Conservation (phyloP, 1,140 invertebrate genomes). For the Cyclina sinensis region DNA sequence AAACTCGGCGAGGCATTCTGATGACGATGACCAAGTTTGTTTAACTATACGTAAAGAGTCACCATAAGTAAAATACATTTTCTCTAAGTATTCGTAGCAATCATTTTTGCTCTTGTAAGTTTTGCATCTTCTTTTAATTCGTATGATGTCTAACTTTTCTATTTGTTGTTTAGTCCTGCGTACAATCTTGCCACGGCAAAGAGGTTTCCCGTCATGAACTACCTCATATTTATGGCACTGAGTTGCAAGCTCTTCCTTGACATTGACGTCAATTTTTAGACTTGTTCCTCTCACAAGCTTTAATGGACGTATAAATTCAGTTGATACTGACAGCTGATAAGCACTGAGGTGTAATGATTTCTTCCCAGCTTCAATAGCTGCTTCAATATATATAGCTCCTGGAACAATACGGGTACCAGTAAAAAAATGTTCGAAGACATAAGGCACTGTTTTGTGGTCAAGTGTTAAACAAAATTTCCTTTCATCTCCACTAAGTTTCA, state of each 20-base stretch:
- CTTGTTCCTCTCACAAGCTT: too few relatives aligned
- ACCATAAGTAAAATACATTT: constrained; percentile 74
- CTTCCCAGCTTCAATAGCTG: constrained; percentile 58
- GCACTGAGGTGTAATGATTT: background rate
- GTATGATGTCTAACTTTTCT: constrained; percentile 35
- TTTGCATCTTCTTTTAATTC: constrained; percentile 71
- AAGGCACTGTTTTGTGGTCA: constrained; percentile 27
- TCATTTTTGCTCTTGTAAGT: constrained; percentile 63
- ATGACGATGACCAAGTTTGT: constrained; percentile 59
- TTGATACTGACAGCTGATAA: background rate
- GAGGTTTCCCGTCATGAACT: background rate
- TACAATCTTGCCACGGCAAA: background rate
- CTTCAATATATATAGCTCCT: constrained; percentile 70
- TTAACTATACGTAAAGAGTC: constrained; percentile 68
- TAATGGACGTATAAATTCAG: constrained; percentile 38
- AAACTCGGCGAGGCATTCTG: constrained; percentile 72
- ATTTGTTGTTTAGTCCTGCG: background rate
- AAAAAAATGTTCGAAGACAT: constrained; percentile 69
- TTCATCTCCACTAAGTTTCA: background rate
- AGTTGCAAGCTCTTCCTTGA: background rate
- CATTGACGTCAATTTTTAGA: constrained; percentile 41
- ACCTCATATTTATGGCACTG: background rate
- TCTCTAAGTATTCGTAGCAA: constrained; percentile 69
- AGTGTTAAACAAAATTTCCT: constrained; percentile 51
- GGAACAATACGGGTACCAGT: constrained; percentile 58